Conservation (phyloP, 2,888 invertebrate species). For the Acleris literana region DNA sequence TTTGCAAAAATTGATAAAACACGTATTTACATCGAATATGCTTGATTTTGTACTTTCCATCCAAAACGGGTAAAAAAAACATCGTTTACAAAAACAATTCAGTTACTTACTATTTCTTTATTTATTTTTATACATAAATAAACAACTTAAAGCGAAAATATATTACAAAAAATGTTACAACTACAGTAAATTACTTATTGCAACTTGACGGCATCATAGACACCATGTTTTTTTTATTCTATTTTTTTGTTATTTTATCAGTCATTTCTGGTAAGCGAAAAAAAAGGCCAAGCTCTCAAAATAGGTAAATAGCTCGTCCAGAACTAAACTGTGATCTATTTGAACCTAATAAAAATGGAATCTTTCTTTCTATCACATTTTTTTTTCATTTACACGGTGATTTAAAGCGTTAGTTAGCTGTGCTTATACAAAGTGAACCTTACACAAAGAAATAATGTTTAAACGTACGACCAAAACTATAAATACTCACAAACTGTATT, state of each 20-base stretch:
- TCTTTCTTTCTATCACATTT: constrained; percentile 75
- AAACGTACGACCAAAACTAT: not conserved
- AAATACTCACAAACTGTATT: not conserved
- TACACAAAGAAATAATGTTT: constrained; percentile 6
- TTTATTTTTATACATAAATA: constrained; percentile 57
- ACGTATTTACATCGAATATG: constrained; percentile 23
- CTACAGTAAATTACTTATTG: constrained; percentile 67
- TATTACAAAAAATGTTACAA: constrained; percentile 60
- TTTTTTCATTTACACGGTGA: constrained; percentile 35
- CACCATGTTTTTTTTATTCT: constrained; percentile 51
- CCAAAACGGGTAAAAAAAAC: constrained; percentile 31
- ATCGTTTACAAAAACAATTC: constrained; percentile 40
- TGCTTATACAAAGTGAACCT: constrained; percentile 31
- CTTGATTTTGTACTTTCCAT: constrained; percentile 34
- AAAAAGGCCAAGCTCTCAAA: constrained; percentile 30
- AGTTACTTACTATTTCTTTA: constrained; percentile 37
- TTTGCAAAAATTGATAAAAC: constrained; percentile 30
- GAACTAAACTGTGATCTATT: constrained; percentile 48
- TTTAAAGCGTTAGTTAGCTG: constrained; percentile 29
- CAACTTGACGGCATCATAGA: constrained; percentile 66
- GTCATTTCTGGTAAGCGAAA: constrained; percentile 53
- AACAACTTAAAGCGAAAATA: constrained; percentile 58
- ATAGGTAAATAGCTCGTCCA: constrained; percentile 27
- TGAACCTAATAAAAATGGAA: constrained; percentile 75
- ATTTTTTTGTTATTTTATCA: constrained; percentile 47